phyloP scores from a whole-genome alignment of 2,113 vertebrate genomes.

The Zingel zingel region DNA sequence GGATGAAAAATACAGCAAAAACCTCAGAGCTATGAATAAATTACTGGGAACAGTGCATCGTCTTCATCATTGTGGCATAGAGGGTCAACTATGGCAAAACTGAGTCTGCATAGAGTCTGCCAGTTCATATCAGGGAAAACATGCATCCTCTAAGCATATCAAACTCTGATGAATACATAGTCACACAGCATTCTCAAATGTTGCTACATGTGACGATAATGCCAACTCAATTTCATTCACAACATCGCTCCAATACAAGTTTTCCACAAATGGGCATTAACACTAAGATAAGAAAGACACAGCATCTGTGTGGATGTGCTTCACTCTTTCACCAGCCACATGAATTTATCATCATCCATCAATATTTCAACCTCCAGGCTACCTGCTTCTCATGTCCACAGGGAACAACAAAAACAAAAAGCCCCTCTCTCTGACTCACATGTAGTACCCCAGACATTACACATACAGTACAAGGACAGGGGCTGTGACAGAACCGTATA shows the following conservation, averaged over 20 bases:
- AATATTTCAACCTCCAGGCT: conserved; percentile 77
- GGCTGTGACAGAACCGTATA: neutral
- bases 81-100: conserved; percentile 2
- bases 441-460: conserved; percentile 11
- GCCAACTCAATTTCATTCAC: conserved; percentile 5
- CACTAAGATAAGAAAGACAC: conserved; percentile 8
- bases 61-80: conserved; percentile 31
- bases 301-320: conserved; percentile 30
- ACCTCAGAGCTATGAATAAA: conserved; percentile 77
- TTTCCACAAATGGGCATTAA: conserved; percentile 2
- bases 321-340: conserved; percentile 56
- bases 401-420: conserved; percentile 64
- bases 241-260: neutral
- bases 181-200: neutral
- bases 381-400: conserved; percentile 66
- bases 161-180: neutral
- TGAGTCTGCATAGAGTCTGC: neutral
- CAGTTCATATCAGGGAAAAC: neutral
- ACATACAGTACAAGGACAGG: neutral
- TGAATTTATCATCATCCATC: conserved; percentile 81
- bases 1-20: conserved; percentile 72
- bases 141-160: neutral
- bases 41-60: conserved; percentile 56
- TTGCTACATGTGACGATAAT: neutral
- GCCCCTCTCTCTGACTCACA: conserved; percentile 28